phyloP scores from a whole-genome alignment of 2,113 vertebrate genomes.

The Sturnira hondurensis region DNA sequence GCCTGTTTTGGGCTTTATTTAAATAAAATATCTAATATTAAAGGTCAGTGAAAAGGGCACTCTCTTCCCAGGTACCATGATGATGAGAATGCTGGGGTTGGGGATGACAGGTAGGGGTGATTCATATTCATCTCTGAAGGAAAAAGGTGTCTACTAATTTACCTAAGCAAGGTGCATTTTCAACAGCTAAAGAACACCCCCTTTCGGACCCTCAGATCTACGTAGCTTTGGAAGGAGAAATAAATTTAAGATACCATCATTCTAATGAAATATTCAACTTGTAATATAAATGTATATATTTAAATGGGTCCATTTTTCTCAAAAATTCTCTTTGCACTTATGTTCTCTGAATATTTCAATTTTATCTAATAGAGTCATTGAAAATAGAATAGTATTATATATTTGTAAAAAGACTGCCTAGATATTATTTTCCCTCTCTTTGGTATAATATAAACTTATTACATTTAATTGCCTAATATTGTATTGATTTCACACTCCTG shows the following conservation, averaged over 20 bases:
- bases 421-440: neutral
- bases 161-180: slow-evolving; percentile 32
- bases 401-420: slow-evolving; percentile 28
- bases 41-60: neutral
- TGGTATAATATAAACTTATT: neutral
- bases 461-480: neutral
- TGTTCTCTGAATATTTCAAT: slow-evolving; percentile 47
- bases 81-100: neutral
- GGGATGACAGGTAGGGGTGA: neutral
- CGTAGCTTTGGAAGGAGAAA: neutral
- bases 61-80: neutral
- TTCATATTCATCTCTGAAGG: neutral
- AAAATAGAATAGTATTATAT: neutral
- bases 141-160: slow-evolving; percentile 2
- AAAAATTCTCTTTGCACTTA: neutral
- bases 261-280: slow-evolving; percentile 40
- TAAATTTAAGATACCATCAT: slow-evolving; percentile 8
- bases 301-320: neutral
- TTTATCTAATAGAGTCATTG: slow-evolving; percentile 11
- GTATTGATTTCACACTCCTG: neutral
- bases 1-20: neutral
- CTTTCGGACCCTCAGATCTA: neutral
- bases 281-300: neutral
- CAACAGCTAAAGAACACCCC: neutral
- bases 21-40: neutral